Conservation (phyloP, 2,888 invertebrate species). For the Ennomos fuscantarius region DNA sequence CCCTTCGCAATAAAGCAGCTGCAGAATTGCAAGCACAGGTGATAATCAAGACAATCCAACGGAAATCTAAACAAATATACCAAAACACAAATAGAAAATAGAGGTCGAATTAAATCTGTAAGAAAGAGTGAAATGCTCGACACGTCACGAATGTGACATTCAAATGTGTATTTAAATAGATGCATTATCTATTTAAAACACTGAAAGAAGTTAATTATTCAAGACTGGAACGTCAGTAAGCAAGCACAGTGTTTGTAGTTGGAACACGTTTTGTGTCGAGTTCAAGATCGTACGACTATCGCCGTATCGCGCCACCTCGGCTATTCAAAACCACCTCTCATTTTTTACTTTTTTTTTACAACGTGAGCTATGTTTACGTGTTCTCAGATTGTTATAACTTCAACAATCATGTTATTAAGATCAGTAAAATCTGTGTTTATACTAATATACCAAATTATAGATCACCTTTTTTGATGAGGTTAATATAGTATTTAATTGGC, state of each 20-base stretch:
- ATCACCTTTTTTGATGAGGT: conserved; percentile 26
- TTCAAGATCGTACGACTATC: conserved; percentile 68
- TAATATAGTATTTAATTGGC: too few relatives aligned
- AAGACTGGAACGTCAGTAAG: background rate
- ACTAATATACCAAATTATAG: conserved; percentile 30
- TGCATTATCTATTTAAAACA: conserved; percentile 21
- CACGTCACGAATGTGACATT: conserved; percentile 23
- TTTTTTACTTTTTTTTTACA: conserved; percentile 43
- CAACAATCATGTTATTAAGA: conserved; percentile 34
- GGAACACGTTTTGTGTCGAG: conserved; percentile 48
- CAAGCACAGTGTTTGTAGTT: conserved; percentile 46
- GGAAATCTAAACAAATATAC: background rate
- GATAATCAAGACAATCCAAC: background rate
- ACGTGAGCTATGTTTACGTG: conserved; percentile 30
- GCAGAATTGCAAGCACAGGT: background rate
- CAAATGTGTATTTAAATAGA: conserved; percentile 20
- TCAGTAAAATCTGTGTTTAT: conserved; percentile 31
- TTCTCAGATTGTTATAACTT: conserved; percentile 30
- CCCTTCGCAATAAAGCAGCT: background rate
- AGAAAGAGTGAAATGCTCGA: conserved; percentile 7
- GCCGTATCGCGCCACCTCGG: conserved; percentile 64
- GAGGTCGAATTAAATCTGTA: background rate
- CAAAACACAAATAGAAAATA: background rate
- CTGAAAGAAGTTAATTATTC: conserved; percentile 12
- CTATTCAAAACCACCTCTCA: conserved; percentile 48